phyloP scores from a whole-genome alignment of 1,140 invertebrate genomes.

The Rhopalosiphum maidis region DNA sequence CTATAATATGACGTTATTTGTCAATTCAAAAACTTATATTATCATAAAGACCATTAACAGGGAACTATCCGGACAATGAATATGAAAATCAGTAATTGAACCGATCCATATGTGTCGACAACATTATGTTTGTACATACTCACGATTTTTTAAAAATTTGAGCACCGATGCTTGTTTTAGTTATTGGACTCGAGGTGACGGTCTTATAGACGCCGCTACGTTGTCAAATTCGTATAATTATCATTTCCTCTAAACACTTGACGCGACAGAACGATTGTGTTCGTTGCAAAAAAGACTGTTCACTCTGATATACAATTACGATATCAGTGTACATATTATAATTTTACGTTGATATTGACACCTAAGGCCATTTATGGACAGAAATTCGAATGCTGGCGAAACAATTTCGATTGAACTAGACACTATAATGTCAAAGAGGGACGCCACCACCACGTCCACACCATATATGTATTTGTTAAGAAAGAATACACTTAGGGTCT shows the following conservation, averaged over 20 bases:
- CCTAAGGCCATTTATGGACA: not conserved
- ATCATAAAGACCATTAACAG: not conserved
- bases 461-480: not conserved
- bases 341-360: not conserved
- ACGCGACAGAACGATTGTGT: not conserved
- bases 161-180: not conserved
- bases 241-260: not conserved
- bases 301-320: not conserved
- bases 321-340: not conserved
- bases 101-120: not conserved
- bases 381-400: not conserved
- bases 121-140: not conserved
- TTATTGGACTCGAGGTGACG: not conserved
- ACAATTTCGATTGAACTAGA: not conserved
- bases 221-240: not conserved
- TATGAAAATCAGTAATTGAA: not conserved
- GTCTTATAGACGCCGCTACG: not conserved
- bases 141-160: not conserved
- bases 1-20: not conserved
- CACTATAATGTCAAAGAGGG: not conserved
- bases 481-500: not conserved
- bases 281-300: not conserved
- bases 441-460: not conserved
- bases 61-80: not conserved
- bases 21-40: not conserved